Percentiles rank a stretch among this genome's conserved stretches.
phyloP scores from a whole-genome alignment of 2,113 vertebrate genomes.

The Fukomys damarensis region DNA sequence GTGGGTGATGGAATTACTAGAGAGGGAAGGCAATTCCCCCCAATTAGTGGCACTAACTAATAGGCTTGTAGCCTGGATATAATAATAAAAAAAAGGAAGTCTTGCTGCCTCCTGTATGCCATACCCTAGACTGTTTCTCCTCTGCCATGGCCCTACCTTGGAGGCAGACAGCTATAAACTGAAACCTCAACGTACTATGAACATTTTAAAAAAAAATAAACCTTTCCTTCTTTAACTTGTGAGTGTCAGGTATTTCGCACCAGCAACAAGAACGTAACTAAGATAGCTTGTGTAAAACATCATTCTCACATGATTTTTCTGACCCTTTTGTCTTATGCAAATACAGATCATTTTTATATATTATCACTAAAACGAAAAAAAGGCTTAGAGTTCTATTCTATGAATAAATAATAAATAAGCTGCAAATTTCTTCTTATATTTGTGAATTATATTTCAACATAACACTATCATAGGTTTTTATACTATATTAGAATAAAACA shows the following conservation, averaged over 20 bases:
- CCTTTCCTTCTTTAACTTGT: neutral
- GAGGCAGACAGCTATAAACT: neutral
- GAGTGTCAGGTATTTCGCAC: neutral
- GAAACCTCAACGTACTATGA: neutral
- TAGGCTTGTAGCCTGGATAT: neutral
- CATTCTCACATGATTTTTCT: neutral
- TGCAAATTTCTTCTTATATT: constrained; percentile 9
- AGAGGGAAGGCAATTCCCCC: neutral
- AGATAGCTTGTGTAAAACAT: neutral
- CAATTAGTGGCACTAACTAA: neutral
- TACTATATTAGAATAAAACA: neutral
- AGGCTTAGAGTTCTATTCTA: constrained; percentile 26
- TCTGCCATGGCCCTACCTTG: neutral
- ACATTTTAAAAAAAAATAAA: neutral
- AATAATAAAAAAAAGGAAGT: neutral
- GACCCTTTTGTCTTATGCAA: neutral
- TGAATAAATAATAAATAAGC: constrained; percentile 45
- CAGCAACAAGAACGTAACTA: neutral
- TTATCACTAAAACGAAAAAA: neutral
- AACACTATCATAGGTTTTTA: neutral
- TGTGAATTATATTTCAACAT: constrained; percentile 4
- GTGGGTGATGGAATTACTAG: neutral
- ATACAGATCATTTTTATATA: neutral
- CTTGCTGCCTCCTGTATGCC: neutral
- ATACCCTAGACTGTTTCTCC: neutral